Base-by-base conservation (phyloP, 2,797 vertebrate species). In the Smutsia temminckii region DNA sequence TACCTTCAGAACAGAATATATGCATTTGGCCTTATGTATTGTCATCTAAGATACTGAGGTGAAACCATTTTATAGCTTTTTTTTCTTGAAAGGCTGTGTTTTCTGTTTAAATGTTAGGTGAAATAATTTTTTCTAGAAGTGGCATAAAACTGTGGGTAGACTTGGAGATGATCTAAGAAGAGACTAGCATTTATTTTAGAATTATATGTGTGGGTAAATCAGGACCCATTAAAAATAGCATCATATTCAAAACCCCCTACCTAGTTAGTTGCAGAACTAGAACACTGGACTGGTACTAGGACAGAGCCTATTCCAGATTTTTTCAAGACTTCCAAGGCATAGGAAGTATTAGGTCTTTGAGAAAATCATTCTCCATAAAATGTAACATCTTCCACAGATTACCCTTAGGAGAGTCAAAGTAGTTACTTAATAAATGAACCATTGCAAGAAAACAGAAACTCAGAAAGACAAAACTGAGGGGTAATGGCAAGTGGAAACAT, bases 91-190 rank as follows among this genome's bases (percentile, higher is more conserved):
- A 79, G 5, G 0, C 46, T 51, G 8, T 89, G 25, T 91, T 96
- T 97, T 88, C n/a, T 88, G 27, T 64, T 93, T 86, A 95, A 95
- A 74, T 92, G 37, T 75, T 61, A 90, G 32, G 5, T 55, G 63
- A 89, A 75, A 42, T 77, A 61, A 42, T 27, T 91, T 74, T 72
- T 77, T 71, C 53, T 78, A 42, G 49, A 85, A 49, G 29, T 32
- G 75, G 1, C 29, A 40, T 83, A 89, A 94, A 94, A 57, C 12
- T n/a, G 6, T 29, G 89, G 6, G 25, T 83, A 23, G 85, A 75
- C 29, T 21, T 83, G 89, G 49, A 93, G 37, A 49, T 87, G 10
- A 46, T 51, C 27, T 78, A 57, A 91, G 55, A 59, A 8, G 84
- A 80, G 16, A 80, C 0, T 93, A n/a, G 51, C 6, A 72, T 40